A percentile compares a stretch with the other conserved stretches of the same genome.
phyloP scores from a whole-genome alignment of 2,113 vertebrate genomes.

The Ploceus nigricollis region DNA sequence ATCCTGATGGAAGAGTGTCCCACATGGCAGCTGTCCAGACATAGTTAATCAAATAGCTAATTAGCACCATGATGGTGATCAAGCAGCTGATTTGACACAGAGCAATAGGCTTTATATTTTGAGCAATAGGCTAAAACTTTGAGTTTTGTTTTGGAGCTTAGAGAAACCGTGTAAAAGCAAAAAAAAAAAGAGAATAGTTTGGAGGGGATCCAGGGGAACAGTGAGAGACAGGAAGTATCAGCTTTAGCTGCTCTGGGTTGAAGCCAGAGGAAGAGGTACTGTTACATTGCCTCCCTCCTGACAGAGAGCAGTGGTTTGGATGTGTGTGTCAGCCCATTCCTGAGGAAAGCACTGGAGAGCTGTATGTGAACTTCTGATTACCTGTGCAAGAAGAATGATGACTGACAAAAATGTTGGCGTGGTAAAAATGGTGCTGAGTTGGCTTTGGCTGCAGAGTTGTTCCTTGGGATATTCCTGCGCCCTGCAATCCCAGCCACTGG shows the following conservation, averaged over 20 bases:
- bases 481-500: not conserved
- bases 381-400: not conserved
- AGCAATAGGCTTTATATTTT: not conserved
- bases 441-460: not conserved
- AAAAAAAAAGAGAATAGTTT: not conserved
- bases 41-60: not conserved
- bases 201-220: not conserved
- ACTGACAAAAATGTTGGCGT: not conserved
- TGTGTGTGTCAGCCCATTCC: not conserved
- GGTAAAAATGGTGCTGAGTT: not conserved
- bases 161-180: not conserved
- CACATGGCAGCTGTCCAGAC: not conserved
- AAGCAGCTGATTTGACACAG: not conserved
- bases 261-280: not conserved
- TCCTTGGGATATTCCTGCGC: too few species aligned
- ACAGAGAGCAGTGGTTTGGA: not conserved
- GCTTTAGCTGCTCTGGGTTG: not conserved
- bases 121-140: not conserved
- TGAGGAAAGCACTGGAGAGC: not conserved
- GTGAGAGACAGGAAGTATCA: fast-evolving
- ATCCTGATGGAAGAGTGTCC: not conserved
- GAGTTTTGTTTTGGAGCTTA: not conserved
- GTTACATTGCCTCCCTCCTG: not conserved
- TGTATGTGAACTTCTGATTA: not conserved
- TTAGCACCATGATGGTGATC: not conserved